These are phyloP conservation scores for Patiria pectinifera DNA, from an alignment of 53 echinoderm and acorn worm species.

Conservation along the genomic window DNA sequence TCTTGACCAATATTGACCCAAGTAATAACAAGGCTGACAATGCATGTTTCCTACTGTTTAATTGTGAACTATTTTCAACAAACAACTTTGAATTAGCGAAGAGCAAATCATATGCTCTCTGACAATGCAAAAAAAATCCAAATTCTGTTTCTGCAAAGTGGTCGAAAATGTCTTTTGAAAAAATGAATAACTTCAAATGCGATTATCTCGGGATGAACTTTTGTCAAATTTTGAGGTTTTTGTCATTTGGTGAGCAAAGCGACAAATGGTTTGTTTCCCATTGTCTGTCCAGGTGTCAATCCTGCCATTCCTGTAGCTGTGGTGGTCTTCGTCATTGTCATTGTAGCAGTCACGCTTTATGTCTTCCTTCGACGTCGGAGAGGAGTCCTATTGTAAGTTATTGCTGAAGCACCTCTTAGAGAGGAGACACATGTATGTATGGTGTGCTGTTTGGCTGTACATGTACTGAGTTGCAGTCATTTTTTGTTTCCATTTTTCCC, in stretches of 20 bases:
- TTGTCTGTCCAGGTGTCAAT: constrained; percentile 11
- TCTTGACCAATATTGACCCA: too few species aligned
- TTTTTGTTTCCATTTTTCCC: too few species aligned
- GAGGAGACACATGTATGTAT: too few species aligned
- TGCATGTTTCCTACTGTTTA: too few species aligned
- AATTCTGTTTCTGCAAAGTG: too few species aligned
- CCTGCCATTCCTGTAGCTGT: constrained; percentile 34
- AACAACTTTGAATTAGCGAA: too few species aligned
- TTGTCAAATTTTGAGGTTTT: not conserved
- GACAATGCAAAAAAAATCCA: not conserved
- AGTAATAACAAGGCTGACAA: too few species aligned
- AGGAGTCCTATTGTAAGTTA: constrained; percentile 47
- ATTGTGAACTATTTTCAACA: too few species aligned
- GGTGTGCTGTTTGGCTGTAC: too few species aligned
- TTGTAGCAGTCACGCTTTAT: constrained; percentile 7
- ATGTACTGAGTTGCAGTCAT: too few species aligned
- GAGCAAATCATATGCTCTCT: not conserved
- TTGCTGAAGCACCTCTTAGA: not conserved
- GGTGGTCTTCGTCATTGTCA: constrained; percentile 23
- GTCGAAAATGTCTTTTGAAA: too few species aligned
- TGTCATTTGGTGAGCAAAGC: not conserved
- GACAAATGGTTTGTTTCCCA: not conserved
- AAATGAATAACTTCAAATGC: too few species aligned
- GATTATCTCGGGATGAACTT: not conserved
- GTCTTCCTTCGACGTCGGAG: constrained; percentile 9